Percentiles rank a stretch among this genome's conserved stretches.
phyloP scores from a whole-genome alignment of 2,113 vertebrate species.

The Felis catus region F.catus_Fca126_mat1.0 CM031420.1:154720501-154721000 shows the following conservation, averaged over 20 bases:
- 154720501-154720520: background rate
- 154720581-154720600: background rate
- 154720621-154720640: background rate
- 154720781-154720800: fast-evolving
- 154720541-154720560: background rate
- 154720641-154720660: background rate
- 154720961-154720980: background rate
- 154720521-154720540: background rate
- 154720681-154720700: background rate
- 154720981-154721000: background rate
- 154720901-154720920: background rate
- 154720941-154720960: background rate
- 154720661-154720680: background rate
- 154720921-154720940: background rate
- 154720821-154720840: background rate
- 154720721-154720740: background rate
- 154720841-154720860: background rate
- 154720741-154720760: fast-evolving
- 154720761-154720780: background rate
- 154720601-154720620: background rate
- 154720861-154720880: background rate
- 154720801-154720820: background rate
- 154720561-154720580: background rate
- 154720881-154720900: background rate
- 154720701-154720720: background rate